Base-by-base conservation (phyloP, 2,888 invertebrate species). In the Sinhomidia bicolor region DNA sequence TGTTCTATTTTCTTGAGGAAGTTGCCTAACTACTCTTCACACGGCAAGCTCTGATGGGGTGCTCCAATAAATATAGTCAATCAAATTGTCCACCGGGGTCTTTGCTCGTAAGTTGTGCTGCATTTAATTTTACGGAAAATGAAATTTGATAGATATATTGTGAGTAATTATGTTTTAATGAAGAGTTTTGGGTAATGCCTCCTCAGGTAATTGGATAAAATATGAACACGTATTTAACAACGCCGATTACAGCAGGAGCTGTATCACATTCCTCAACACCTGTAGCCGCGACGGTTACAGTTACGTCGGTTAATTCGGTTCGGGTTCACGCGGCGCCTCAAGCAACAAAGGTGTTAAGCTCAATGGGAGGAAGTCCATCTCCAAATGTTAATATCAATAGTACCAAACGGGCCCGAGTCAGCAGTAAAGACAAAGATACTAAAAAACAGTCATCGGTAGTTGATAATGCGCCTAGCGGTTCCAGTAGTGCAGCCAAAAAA, bases 361-460 rank as follows among this genome's bases (percentile, higher is more conserved):
- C 65, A 12, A 12, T 41, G 20, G 65, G 29, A n/a, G 20, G n/a
- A n/a, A 44, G 23, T 36, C 54, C 57, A 1, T 47, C 80, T 0
- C 65, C 86, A 20, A 89, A 89, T 71, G 87, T 89, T 23, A 87
- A 62, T 20, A 79, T 86, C n/a, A n/a, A n/a, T 36, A 85, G 62
- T 7, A 68, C 51, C 23, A 89, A 81, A 54, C 36, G 85, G 3
- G 76, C 65, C 10, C 51, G 86, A 17, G 29, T 89, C 10, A 81
- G 32, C 26, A 89, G 54, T 71, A 89, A 86, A 32, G 89, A 89
- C 14, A 89, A 85, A 32, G 85, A 89, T n/a, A 4, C 47, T 0
- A 86, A 79, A 71, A 88, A 88, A 36, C 79, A 62, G n/a, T 44
- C 79, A 0, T 41, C 71, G 0, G 9, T 60, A n/a, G 29, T 54